Conservation (phyloP, 1,140 invertebrate species). For the Pseudomyrmex sp. region DNA sequence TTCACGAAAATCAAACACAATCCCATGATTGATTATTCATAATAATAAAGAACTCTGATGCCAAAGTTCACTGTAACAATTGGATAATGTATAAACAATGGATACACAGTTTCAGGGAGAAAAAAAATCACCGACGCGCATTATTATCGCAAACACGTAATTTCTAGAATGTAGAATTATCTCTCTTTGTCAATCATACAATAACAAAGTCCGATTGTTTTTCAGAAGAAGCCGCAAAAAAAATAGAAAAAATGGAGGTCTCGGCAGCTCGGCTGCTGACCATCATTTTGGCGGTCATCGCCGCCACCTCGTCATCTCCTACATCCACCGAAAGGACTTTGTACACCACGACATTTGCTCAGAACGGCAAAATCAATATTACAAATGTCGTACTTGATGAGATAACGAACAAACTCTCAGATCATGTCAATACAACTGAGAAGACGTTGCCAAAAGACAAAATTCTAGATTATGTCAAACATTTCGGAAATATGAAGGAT, state of each 20-base stretch:
- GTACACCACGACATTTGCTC: too few species aligned
- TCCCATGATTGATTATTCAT: not conserved
- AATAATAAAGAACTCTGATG: not conserved
- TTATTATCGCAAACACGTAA: not conserved
- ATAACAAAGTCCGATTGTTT: conserved; percentile 31
- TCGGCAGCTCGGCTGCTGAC: conserved; percentile 55
- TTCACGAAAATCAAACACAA: too few species aligned
- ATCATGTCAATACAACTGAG: not conserved
- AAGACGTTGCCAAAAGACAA: not conserved
- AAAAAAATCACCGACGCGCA: not conserved
- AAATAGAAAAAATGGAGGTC: conserved; percentile 46
- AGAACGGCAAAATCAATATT: too few species aligned
- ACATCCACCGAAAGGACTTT: too few species aligned
- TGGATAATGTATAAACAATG: too few species aligned
- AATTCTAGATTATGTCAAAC: conserved; percentile 26
- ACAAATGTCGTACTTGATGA: too few species aligned
- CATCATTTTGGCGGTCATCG: conserved; percentile 10
- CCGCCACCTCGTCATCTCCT: not conserved
- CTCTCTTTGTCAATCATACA: not conserved
- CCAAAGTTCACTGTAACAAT: not conserved
- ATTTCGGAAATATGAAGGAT: conserved; percentile 55
- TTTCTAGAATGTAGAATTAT: not conserved
- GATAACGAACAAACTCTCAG: too few species aligned
- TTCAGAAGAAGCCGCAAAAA: conserved; percentile 44
- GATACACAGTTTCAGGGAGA: too few species aligned